phyloP scores from a whole-genome alignment of 2,113 vertebrate genomes.

The Chauna torquata region DNA sequence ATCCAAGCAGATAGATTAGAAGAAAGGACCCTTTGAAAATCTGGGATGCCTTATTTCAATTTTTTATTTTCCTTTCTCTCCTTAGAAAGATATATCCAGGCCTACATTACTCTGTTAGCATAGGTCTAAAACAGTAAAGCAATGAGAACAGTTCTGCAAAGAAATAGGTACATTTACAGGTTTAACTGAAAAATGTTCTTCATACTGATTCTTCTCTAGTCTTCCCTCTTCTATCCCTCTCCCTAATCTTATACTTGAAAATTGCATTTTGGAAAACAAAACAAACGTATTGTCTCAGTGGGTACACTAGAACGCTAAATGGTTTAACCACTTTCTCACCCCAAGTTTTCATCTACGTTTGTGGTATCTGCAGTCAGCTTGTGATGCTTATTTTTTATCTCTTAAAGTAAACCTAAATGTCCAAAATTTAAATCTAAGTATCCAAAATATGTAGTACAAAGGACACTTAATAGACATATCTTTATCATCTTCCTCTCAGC shows the following conservation, averaged over 20 bases:
- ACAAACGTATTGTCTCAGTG: background rate
- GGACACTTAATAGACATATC: background rate
- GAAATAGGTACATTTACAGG: background rate
- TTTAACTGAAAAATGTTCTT: background rate
- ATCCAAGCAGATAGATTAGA: slow-evolving; percentile 84
- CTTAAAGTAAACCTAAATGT: background rate
- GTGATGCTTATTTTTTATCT: background rate
- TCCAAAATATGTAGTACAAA: background rate
- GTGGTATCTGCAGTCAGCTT: background rate
- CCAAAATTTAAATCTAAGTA: background rate
- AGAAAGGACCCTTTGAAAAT: slow-evolving; percentile 76
- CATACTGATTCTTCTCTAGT: background rate
- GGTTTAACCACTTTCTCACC: background rate
- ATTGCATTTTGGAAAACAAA: background rate
- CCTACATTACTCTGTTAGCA: background rate
- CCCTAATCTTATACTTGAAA: background rate
- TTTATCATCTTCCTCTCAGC: background rate
- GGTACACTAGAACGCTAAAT: background rate
- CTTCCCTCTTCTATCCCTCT: background rate
- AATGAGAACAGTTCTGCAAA: background rate
- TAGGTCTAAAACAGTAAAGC: background rate
- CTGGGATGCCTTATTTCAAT: slow-evolving; percentile 63
- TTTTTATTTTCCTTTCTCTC: background rate
- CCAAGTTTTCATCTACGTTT: background rate
- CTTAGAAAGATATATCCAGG: background rate